Percentiles rank a stretch among this genome's conserved stretches.
Evolutionary conservation across 2,113 vertebrate genomes (phyloP).

Genomic region (Ahaetulla prasina): DNA sequence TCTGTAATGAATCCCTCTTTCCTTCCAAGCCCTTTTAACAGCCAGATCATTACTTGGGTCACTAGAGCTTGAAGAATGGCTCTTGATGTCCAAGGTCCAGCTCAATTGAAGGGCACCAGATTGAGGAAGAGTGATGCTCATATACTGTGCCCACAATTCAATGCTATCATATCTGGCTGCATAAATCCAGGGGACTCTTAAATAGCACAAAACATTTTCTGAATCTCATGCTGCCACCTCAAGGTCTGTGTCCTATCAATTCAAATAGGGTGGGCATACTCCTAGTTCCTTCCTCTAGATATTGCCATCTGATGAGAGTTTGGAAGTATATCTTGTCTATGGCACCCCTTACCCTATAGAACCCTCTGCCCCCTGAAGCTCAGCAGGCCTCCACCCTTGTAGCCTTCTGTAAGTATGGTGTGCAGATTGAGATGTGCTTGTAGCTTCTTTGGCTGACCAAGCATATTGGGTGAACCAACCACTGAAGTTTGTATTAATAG

Average conservation of each 20-base stretch:
- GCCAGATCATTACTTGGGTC: neutral
- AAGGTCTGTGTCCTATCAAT: neutral
- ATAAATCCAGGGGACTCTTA: neutral
- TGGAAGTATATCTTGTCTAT: neutral
- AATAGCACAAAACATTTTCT: neutral
- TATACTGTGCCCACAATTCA: neutral
- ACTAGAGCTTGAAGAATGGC: neutral
- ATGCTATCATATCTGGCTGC: neutral
- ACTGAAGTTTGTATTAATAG: neutral
- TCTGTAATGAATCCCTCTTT: neutral
- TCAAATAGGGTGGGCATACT: neutral
- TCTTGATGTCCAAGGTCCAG: neutral
- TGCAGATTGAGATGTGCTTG: neutral
- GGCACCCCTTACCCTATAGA: neutral
- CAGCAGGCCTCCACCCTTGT: neutral
- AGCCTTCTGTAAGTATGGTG: neutral
- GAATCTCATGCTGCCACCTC: neutral
- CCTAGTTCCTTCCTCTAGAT: neutral
- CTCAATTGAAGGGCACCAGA: neutral
- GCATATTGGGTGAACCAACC: neutral
- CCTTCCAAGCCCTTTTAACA: neutral
- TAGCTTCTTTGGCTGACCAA: neutral
- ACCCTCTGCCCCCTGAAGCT: no score
- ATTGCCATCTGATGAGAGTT: neutral
- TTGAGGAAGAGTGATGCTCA: neutral